Evolutionary conservation across 2,888 invertebrate genomes (phyloP).

Genomic region (Apamea anceps): DNA sequence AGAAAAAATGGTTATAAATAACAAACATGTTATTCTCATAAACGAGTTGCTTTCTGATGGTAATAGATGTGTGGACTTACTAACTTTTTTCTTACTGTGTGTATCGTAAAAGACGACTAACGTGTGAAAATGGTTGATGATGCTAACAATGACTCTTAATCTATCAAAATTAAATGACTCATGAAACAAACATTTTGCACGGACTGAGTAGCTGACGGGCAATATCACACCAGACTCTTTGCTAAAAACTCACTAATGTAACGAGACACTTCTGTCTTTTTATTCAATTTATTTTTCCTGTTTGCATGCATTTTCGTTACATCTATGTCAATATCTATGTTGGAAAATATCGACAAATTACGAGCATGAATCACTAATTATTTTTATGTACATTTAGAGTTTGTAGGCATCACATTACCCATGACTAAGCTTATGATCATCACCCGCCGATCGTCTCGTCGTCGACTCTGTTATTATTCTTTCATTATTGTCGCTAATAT

Average conservation of each 20-base stretch:
- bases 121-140: not conserved
- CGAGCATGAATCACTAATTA: not conserved
- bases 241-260: not conserved
- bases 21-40: not conserved
- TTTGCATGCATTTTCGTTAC: constrained; percentile 13
- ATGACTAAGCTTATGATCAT: not conserved
- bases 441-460: not conserved
- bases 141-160: not conserved
- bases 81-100: not conserved
- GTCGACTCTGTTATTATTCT: not conserved
- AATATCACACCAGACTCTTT: not conserved
- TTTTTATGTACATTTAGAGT: not conserved
- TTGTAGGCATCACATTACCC: no score
- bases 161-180: not conserved
- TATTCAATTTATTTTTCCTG: constrained; percentile 2
- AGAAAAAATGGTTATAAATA: constrained; percentile 6
- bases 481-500: not conserved
- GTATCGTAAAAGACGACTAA: not conserved
- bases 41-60: not conserved
- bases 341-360: not conserved
- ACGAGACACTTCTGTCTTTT: not conserved
- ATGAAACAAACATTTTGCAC: not conserved
- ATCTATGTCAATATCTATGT: constrained; percentile 3
- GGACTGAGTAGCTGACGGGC: not conserved
- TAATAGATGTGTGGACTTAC: not conserved